A percentile compares a stretch with the other conserved stretches of the same genome.
phyloP scores from a whole-genome alignment of 1,140 invertebrate genomes.

The Eufriesea mexicana region DNA sequence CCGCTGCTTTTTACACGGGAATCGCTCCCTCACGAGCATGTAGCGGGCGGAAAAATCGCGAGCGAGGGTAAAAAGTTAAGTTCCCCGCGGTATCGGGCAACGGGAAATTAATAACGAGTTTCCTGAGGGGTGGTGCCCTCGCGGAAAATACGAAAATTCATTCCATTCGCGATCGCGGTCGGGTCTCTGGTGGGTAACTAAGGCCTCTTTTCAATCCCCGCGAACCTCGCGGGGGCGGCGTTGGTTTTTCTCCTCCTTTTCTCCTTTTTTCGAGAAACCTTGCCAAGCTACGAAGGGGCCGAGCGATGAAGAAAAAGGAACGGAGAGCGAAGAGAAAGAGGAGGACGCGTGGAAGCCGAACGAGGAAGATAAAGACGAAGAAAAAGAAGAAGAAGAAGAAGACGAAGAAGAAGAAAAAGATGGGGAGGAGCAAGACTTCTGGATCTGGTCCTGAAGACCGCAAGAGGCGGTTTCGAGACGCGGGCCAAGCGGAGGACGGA shows the following conservation, averaged over 20 bases:
- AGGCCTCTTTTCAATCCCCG: conserved; percentile 67
- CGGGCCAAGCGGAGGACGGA: conserved; percentile 50
- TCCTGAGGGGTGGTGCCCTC: conserved; percentile 4
- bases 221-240: conserved; percentile 29
- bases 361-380: background rate
- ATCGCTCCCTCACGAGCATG: background rate
- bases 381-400: conserved; percentile 9
- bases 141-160: conserved; percentile 52
- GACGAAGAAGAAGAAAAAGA: background rate
- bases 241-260: conserved; percentile 3
- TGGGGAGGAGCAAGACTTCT: conserved; percentile 22
- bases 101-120: conserved; percentile 60
- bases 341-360: background rate
- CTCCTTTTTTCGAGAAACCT: background rate
- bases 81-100: conserved; percentile 7
- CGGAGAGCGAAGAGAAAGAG: conserved; percentile 1
- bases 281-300: background rate
- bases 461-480: conserved; percentile 67
- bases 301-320: background rate
- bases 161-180: conserved; percentile 41
- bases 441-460: conserved; percentile 59
- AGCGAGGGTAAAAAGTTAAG: conserved; percentile 36
- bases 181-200: conserved; percentile 66
- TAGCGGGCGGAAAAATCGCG: conserved; percentile 12
- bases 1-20: background rate